Evolutionary conservation across 2,113 vertebrate species (phyloP), one percentile per base, ranked within the genome.

Genomic region (Eulacestoma nigropectus): DNA sequence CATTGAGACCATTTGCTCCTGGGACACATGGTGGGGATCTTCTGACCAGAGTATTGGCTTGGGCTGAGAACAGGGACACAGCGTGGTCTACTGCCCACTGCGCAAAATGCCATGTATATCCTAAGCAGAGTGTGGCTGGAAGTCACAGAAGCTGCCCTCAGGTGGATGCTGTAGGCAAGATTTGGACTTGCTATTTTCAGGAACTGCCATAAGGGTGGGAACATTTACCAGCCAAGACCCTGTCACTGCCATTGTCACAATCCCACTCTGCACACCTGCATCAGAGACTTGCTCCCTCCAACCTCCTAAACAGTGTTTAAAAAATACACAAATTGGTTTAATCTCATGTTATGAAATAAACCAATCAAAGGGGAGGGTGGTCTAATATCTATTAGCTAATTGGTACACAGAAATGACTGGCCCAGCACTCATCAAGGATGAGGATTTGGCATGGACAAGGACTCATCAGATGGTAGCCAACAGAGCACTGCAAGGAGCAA

Each of bases 71-170:
- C 2, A 3, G 39, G 29, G 25, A 23, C 50, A 18, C 33, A 15
- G 49, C 0, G 0, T 30, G 46, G 16, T 19, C 22, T 39, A 0
- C 41, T 70, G 75, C 18, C 52, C 6, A 1, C 59, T 41, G 53
- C 7, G 6, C 49, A 41, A 68, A 46, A 37, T n/a, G 27, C 25
- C 30, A 5, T 0, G 0, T 8, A 16, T n/a, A 17, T 27, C 60
- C 67, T 50, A 62, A 37, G 72, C 32, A 33, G 21, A 26, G 17
- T 5, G 0, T 5, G 64, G 44, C 6, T 35, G 35, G 32, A 13
- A 30, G 37, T 20, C 32, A 9, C 69, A 49, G 75, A 49, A 47
- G 63, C 87, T 70, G 57, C 57, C 33, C 41, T 33, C 52, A 21
- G 68, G 7, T 19, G 41, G 65, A 4, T 60, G 12, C 44, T 15